These are phyloP conservation scores for Hystrix cristata DNA, from an alignment of 2,113 vertebrate species.

Conservation along the genomic window DNA sequence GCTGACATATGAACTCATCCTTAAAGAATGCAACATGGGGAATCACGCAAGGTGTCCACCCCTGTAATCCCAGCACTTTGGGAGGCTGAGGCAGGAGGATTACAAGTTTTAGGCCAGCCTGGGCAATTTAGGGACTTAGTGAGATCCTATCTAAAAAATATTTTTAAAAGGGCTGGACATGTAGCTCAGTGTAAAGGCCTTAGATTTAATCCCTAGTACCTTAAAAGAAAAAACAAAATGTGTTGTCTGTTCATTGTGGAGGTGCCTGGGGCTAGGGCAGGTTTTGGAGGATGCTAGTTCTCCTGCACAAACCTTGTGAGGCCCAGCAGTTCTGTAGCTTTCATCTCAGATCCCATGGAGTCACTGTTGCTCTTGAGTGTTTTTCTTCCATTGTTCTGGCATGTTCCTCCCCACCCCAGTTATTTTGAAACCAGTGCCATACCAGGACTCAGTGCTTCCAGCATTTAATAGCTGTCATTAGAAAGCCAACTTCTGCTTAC, in stretches of 20 bases:
- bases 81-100: background rate
- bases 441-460: slow-evolving; percentile 23
- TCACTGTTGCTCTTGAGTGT: background rate
- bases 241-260: background rate
- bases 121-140: background rate
- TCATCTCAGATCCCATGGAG: background rate
- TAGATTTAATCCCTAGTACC: background rate
- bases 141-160: background rate
- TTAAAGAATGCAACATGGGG: background rate
- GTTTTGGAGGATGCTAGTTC: background rate
- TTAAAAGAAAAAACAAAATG: background rate
- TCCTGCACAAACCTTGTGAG: background rate
- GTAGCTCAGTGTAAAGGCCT: background rate
- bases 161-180: background rate
- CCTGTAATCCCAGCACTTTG: background rate
- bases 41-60: background rate
- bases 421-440: slow-evolving; percentile 59
- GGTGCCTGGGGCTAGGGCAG: background rate
- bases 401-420: slow-evolving; percentile 64
- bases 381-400: slow-evolving; percentile 68
- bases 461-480: slow-evolving; percentile 70
- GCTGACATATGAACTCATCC: background rate
- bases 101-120: background rate
- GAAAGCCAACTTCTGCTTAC: slow-evolving; percentile 72
- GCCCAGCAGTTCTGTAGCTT: background rate